A percentile compares a stretch with the other conserved stretches of the same genome.
Conservation (phyloP, 2,888 invertebrate species). For the Nomada flava region DNA sequence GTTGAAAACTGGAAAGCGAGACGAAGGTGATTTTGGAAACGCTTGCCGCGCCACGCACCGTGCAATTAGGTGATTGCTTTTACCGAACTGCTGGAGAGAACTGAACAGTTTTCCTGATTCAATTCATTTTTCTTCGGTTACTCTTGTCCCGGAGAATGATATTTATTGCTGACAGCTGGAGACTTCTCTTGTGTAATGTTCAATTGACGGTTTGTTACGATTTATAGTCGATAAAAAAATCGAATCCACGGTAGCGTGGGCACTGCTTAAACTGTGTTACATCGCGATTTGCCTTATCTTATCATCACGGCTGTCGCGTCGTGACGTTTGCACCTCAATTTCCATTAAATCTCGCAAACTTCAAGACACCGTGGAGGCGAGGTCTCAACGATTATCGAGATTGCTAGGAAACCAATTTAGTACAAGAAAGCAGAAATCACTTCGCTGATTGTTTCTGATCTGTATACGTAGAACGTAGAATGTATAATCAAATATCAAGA, state of each 20-base stretch:
- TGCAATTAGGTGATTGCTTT: no score
- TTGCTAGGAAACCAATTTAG: not conserved
- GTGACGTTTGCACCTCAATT: constrained; percentile 19
- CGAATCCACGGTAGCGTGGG: constrained; percentile 7
- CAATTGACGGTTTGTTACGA: not conserved
- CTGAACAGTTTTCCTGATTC: no score
- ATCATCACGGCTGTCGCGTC: constrained; percentile 27
- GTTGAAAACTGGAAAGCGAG: not conserved
- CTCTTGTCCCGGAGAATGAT: no score
- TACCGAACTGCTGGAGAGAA: no score
- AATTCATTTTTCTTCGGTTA: no score
- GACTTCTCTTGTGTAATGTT: not conserved
- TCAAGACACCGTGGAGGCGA: constrained; percentile 2
- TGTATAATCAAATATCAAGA: not conserved
- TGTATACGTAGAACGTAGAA: not conserved
- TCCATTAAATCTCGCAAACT: constrained; percentile 38
- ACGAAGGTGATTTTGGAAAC: no score
- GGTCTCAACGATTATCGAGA: constrained; percentile 15
- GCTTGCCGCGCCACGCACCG: no score
- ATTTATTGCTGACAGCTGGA: no score
- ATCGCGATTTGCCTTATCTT: constrained; percentile 50
- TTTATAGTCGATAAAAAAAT: constrained; percentile 23
- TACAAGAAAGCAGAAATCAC: constrained; percentile 7
- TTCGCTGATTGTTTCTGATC: constrained; percentile 14
- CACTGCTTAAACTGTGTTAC: constrained; percentile 27